Base-by-base conservation (phyloP, 92 coral and sea anemone species). In the Palythoa heliodiscus region DNA sequence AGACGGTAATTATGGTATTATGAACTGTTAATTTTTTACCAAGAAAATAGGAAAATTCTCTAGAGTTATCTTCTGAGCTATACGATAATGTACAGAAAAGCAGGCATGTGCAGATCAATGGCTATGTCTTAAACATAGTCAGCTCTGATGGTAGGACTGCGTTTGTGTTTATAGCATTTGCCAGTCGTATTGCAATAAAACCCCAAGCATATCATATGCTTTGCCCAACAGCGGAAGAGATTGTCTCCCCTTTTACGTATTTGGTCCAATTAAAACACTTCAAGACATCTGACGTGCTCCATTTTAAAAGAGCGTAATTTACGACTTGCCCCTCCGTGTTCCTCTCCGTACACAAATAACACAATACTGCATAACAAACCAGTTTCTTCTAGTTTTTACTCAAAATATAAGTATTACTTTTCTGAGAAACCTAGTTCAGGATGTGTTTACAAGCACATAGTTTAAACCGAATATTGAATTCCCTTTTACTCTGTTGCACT, bases 261-360 rank as follows among this genome's bases (percentile, higher is more conserved):
- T 69, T 69, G 2, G 48, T 69, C 47, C 10, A 69, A 69, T 69
- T 48, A 69, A 69, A 69, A 25, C 73, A 69, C 73, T 69, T 69
- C 39, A 69, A 29, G 25, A 24, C 39, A 69, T 69, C 47, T 22
- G 73, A 69, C 73, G 17, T 29, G 1, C 19, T 25, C 3, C 19
- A 7, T 25, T 69, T 69, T 0, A 29, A 12, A 6, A 9, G 4
- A 63, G 69, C 25, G 47, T 19, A 69, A 37, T 29, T 5, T 37
- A 13, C 73, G 19, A 69, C 73, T 12, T 69, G 73, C 73, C 73
- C 1, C 43, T 2, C n/a, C 73, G 5, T 69, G 73, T 69, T 69
- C 47, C 73, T 14, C 25, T 2, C 48, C 73, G 2, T 19, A 63
- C 47, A 67, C 71, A 9, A 13, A 69, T 16, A 69, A 4, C 16